Percentiles rank a stretch among this genome's conserved stretches.
These are phyloP conservation scores for Rhinatrema bivittatum DNA, from an alignment of 2,797 vertebrate genomes.

Conservation along the genomic window DNA sequence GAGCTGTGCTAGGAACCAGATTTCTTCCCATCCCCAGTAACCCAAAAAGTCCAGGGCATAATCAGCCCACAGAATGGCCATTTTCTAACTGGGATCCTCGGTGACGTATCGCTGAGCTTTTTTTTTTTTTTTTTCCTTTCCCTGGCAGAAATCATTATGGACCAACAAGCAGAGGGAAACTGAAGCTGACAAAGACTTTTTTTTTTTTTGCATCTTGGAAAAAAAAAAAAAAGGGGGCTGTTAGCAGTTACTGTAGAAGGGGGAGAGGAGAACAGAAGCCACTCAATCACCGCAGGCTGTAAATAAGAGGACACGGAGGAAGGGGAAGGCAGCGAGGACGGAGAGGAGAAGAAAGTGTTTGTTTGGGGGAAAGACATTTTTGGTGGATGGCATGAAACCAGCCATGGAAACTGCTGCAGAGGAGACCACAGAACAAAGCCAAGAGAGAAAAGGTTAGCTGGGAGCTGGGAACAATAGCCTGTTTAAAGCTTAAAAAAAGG, in stretches of 20 bases:
- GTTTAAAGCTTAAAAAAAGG: constrained; percentile 50
- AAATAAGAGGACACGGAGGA: constrained; percentile 60
- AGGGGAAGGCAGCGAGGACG: constrained; percentile 47
- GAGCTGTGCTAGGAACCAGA: constrained; percentile 3
- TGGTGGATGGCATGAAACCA: constrained; percentile 82
- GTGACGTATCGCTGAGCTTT: constrained; percentile 53
- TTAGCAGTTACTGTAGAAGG: constrained; percentile 53
- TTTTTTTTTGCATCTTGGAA: constrained; percentile 59
- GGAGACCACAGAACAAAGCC: constrained; percentile 80
- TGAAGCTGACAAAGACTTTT: constrained; percentile 57
- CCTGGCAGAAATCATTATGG: constrained; percentile 57
- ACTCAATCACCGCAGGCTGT: constrained; percentile 52
- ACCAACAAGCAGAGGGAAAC: constrained; percentile 58
- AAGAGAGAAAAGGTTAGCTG: constrained; percentile 84
- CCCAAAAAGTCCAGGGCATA: constrained; percentile 17
- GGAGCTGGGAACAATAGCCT: constrained; percentile 62
- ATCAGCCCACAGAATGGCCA: constrained; percentile 32
- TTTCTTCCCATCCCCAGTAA: constrained; percentile 3
- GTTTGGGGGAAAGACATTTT: constrained; percentile 70
- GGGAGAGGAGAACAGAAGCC: constrained; percentile 54
- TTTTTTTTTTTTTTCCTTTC: no score
- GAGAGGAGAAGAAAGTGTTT: constrained; percentile 60
- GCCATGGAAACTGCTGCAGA: constrained; percentile 89
- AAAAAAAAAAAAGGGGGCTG: no score
- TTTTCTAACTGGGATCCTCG: constrained; percentile 50